Evolutionary conservation across 2,113 vertebrate genomes (phyloP).

Genomic region (Oxyruncus cristatus): DNA sequence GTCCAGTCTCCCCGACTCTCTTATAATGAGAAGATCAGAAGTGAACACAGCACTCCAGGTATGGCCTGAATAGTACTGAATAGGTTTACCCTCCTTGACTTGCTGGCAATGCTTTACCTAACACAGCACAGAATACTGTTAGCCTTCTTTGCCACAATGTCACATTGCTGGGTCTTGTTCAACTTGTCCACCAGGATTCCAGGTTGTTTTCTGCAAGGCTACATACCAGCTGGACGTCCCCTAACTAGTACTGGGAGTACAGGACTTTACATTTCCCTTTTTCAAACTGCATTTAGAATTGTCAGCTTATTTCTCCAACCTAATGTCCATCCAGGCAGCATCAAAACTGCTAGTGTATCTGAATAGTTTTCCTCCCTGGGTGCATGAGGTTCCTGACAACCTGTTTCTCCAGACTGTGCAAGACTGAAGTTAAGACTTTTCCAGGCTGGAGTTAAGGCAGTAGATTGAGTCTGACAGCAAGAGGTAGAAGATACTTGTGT

Average conservation of each 20-base stretch:
- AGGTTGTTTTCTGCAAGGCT: not conserved
- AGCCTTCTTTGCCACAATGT: not conserved
- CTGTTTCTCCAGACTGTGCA: not conserved
- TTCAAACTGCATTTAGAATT: not conserved
- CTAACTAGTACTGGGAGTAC: not conserved
- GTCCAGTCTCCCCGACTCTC: not conserved
- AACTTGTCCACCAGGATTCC: not conserved
- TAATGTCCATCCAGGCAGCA: not conserved
- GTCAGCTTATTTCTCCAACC: not conserved
- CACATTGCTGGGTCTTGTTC: not conserved
- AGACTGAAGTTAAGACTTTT: not conserved
- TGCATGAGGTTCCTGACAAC: not conserved
- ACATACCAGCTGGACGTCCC: not conserved
- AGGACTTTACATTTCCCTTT: not conserved
- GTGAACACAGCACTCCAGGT: not conserved
- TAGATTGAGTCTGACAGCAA: not conserved
- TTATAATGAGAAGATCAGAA: not conserved
- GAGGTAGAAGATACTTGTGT: not conserved
- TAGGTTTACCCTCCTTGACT: not conserved
- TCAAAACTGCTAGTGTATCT: not conserved
- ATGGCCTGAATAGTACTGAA: not conserved
- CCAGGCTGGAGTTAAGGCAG: not conserved
- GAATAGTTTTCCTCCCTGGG: not conserved
- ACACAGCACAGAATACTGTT: not conserved
- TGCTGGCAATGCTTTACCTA: not conserved